Conservation (phyloP, 2,888 invertebrate genomes). For the Ochropacha duplaris region DNA sequence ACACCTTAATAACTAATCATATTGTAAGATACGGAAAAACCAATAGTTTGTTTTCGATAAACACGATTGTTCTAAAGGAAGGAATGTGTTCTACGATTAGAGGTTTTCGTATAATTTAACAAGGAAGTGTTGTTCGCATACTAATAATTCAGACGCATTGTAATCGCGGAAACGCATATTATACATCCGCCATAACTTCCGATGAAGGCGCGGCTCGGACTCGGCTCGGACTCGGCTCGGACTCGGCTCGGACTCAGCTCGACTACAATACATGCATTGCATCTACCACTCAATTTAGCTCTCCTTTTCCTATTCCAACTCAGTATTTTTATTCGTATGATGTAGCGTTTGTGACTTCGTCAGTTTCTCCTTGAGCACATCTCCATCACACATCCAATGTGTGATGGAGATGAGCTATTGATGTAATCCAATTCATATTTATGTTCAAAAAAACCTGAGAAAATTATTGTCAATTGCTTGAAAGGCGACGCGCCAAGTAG, state of each 20-base stretch:
- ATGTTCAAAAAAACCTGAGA: too few species aligned
- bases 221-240: constrained; percentile 5
- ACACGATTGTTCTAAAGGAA: background rate
- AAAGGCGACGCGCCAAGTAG: too few species aligned
- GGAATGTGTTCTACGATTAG: background rate
- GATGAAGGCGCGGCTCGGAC: constrained; percentile 9
- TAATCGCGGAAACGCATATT: constrained; percentile 43
- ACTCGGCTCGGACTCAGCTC: too few species aligned
- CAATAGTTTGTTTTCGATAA: background rate
- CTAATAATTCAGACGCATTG: constrained; percentile 44
- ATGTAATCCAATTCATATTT: too few species aligned
- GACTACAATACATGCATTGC: background rate
- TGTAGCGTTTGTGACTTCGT: too few species aligned
- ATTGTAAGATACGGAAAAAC: too few species aligned
- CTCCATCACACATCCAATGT: too few species aligned
- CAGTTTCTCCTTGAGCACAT: too few species aligned
- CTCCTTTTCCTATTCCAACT: background rate
- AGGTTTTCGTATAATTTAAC: constrained; percentile 4
- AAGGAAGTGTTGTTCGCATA: constrained; percentile 25
- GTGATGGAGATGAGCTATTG: too few species aligned
- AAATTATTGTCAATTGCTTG: too few species aligned
- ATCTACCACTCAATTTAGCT: background rate
- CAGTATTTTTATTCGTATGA: background rate
- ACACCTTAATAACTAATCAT: too few species aligned
- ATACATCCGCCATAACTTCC: constrained; percentile 39